phyloP scores from a whole-genome alignment of 2,888 invertebrate genomes.

The Artemia sinica region DNA sequence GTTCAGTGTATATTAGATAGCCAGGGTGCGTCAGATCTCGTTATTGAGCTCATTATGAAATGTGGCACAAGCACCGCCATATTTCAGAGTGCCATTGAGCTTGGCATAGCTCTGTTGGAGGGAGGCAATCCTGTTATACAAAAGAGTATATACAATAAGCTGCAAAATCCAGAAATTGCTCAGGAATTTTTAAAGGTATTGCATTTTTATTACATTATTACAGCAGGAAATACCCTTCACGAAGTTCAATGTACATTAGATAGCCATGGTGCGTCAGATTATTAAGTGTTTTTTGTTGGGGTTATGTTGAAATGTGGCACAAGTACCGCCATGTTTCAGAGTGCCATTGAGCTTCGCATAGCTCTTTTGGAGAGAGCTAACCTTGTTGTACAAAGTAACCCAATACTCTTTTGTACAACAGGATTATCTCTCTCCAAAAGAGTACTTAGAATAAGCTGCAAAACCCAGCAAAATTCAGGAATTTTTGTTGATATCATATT shows the following conservation, averaged over 20 bases:
- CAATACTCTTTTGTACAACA: too few species aligned
- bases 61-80: conserved; percentile 76
- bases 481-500: conserved; percentile 50
- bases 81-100: conserved; percentile 56
- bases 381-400: conserved; percentile 59
- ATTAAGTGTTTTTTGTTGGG: conserved; percentile 59
- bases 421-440: conserved; percentile 29
- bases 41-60: conserved; percentile 87
- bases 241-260: conserved; percentile 89
- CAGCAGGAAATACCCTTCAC: conserved; percentile 67
- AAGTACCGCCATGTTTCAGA: conserved; percentile 50
- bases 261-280: conserved; percentile 82
- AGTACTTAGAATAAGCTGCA: conserved; percentile 73
- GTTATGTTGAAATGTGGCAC: conserved; percentile 83
- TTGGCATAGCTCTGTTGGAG: conserved; percentile 49
- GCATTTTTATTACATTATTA: too few species aligned
- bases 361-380: conserved; percentile 84
- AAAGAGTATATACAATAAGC: conserved; percentile 70
- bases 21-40: conserved; percentile 89
- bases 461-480: conserved; percentile 69
- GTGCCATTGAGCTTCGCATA: conserved; percentile 55
- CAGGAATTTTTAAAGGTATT: conserved; percentile 68
- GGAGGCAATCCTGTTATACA: conserved; percentile 90
- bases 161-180: conserved; percentile 67
- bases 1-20: conserved; percentile 87